Conservation (phyloP, 2,888 invertebrate species). For the Gymnocheta viridis region DNA sequence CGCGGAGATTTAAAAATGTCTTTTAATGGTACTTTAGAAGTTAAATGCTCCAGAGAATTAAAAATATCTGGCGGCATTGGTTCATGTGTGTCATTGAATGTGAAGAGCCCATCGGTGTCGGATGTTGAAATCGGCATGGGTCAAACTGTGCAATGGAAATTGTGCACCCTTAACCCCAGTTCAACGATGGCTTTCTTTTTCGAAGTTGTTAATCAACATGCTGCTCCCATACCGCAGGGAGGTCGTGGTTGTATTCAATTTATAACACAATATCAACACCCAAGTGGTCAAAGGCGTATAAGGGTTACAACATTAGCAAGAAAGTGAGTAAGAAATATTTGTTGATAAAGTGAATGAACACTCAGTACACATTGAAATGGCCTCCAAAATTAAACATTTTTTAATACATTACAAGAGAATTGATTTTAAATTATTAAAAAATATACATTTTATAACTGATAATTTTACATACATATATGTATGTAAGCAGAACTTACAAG, state of each 20-base stretch:
- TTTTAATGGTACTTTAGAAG: constrained; percentile 97
- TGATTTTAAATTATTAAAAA: too few relatives aligned
- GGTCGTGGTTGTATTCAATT: constrained; percentile 98
- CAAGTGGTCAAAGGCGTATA: constrained; percentile 96
- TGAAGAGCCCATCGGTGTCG: constrained; percentile 95
- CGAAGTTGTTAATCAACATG: constrained; percentile 97
- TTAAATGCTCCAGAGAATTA: constrained; percentile 97
- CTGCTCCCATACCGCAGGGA: constrained; percentile 96
- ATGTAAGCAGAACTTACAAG: too few relatives aligned
- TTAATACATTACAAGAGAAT: too few relatives aligned
- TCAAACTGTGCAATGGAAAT: constrained; percentile 98
- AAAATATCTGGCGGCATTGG: constrained; percentile 97
- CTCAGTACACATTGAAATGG: too few relatives aligned
- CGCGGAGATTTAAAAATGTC: constrained; percentile 98
- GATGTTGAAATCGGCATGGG: constrained; percentile 99
- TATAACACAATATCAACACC: constrained; percentile 99
- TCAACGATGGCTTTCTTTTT: constrained; percentile 97
- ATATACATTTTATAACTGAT: too few relatives aligned
- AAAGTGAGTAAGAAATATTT: constrained; percentile 85
- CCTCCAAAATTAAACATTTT: too few relatives aligned
- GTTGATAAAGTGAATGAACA: neutral
- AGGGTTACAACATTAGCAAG: constrained; percentile 98
- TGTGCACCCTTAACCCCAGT: constrained; percentile 96
- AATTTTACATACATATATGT: too few relatives aligned
- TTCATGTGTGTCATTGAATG: constrained; percentile 96